Conservation (phyloP, 1,140 invertebrate genomes). For the Pogonognathellus flavescens region DNA sequence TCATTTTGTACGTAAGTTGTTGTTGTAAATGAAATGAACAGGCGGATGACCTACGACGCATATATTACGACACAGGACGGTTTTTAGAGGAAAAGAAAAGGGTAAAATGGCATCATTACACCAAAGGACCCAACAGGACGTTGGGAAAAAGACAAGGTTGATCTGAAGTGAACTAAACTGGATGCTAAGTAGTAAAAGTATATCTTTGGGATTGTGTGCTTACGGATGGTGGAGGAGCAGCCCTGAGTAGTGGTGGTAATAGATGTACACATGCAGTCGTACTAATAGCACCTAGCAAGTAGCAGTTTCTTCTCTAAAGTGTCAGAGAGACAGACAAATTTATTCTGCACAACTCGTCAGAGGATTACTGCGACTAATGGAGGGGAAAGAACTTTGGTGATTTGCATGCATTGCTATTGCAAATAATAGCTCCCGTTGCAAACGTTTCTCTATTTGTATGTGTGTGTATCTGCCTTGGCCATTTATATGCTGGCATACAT, state of each 20-base stretch:
- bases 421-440: conserved; percentile 11
- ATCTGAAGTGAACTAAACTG: neutral
- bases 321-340: conserved; percentile 45
- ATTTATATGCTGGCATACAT: neutral
- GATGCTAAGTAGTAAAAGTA: neutral
- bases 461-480: too few relatives aligned
- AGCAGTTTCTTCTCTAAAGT: conserved; percentile 23
- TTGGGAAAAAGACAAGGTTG: neutral
- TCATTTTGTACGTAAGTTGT: neutral
- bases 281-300: neutral
- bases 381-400: conserved; percentile 46
- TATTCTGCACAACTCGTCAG: conserved; percentile 48
- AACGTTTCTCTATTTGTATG: neutral
- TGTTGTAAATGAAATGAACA: neutral
- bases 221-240: too few relatives aligned
- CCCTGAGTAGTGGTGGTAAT: too few relatives aligned
- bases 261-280: too few relatives aligned
- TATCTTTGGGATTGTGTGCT: too few relatives aligned
- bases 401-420: conserved; percentile 46
- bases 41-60: neutral
- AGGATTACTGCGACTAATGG: conserved; percentile 43
- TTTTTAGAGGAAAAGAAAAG: neutral
- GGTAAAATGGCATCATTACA: conserved; percentile 17
- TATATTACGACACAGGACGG: neutral
- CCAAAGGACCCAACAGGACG: conserved; percentile 20